phyloP scores from a whole-genome alignment of 2,888 invertebrate genomes.

The Campaea margaritaria region DNA sequence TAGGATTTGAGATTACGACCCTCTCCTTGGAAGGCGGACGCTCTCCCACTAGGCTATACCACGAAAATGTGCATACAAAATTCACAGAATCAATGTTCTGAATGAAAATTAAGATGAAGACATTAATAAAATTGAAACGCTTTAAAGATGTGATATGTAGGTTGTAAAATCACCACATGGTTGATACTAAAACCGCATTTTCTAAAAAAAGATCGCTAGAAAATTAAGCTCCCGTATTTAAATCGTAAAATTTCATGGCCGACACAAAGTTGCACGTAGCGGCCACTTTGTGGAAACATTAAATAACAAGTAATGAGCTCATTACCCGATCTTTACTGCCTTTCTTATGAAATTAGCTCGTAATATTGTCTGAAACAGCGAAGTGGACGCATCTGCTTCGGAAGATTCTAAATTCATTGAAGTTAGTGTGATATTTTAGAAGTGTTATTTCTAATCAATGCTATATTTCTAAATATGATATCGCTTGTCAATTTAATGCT shows the following conservation, averaged over 20 bases:
- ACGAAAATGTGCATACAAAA: no score
- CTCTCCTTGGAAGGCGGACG: no score
- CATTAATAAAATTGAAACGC: no score
- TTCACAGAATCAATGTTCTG: no score
- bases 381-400: slow-evolving; percentile 17
- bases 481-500: no score
- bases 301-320: slow-evolving; percentile 29
- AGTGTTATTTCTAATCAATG: no score
- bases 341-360: slow-evolving; percentile 31
- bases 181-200: slow-evolving; percentile 5
- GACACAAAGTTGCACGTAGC: slow-evolving; percentile 29
- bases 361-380: slow-evolving; percentile 8
- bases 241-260: slow-evolving; percentile 33
- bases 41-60: no score
- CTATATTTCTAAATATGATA: no score
- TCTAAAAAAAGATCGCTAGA: slow-evolving; percentile 25
- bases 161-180: no score
- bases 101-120: no score
- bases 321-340: slow-evolving; percentile 27
- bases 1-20: no score
- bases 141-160: no score
- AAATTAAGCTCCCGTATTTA: slow-evolving; percentile 32
- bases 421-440: not conserved
- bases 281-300: slow-evolving; percentile 33
- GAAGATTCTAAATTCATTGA: slow-evolving; percentile 10